A percentile compares a stretch with the other conserved stretches of the same genome.
These are phyloP conservation scores for Drosophila robusta DNA, from an alignment of 2,888 invertebrate species.

Conservation along the genomic window DNA sequence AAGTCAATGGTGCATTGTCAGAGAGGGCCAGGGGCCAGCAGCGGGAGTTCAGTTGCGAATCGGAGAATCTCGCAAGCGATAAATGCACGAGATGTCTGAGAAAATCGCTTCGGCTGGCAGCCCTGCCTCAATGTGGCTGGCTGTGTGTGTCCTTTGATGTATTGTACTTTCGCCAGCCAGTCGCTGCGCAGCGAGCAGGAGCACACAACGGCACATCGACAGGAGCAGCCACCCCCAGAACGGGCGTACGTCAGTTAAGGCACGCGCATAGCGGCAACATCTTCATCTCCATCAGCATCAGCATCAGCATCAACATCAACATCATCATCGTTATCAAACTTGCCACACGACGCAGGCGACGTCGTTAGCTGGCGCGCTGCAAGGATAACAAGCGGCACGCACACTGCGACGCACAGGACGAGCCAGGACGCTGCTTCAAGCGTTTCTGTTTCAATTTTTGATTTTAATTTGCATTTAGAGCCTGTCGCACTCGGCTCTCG, in stretches of 20 bases:
- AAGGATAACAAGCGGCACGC: constrained; percentile 57
- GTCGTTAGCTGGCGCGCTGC: constrained; percentile 32
- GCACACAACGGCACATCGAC: constrained; percentile 8
- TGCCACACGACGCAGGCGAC: constrained; percentile 14
- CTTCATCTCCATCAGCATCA: constrained; percentile 38
- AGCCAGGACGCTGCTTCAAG: constrained; percentile 47
- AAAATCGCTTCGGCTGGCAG: constrained; percentile 44
- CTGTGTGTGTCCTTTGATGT: constrained; percentile 69
- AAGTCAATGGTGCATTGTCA: constrained; percentile 21
- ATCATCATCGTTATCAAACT: constrained; percentile 22
- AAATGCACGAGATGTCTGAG: constrained; percentile 39
- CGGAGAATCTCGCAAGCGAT: constrained; percentile 64
- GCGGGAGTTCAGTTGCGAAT: not conserved
- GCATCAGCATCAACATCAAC: constrained; percentile 27
- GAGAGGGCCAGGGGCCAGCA: not conserved
- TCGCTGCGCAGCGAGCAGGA: constrained; percentile 66
- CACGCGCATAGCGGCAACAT: constrained; percentile 78
- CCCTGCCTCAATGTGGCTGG: constrained; percentile 73
- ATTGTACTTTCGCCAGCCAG: constrained; percentile 73
- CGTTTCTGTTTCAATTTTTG: constrained; percentile 70
- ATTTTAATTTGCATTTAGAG: constrained; percentile 78
- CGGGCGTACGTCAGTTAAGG: constrained; percentile 60
- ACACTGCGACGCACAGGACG: constrained; percentile 38
- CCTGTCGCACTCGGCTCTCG: constrained; percentile 61
- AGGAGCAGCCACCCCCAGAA: constrained; percentile 62